Conservation (phyloP, 2,113 vertebrate species). For the Thunnus thynnus region DNA sequence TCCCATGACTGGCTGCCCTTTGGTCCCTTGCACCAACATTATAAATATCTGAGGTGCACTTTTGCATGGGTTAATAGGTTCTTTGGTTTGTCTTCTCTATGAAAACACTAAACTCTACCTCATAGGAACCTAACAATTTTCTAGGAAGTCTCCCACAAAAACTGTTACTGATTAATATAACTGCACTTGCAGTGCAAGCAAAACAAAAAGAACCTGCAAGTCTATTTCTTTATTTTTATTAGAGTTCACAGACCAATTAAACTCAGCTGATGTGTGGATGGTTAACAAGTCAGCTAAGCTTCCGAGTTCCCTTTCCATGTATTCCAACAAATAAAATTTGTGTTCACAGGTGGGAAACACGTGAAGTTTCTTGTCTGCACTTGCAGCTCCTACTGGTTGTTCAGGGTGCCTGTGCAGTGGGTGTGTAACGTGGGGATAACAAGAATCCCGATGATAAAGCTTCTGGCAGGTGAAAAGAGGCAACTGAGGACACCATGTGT, state of each 20-base stretch:
- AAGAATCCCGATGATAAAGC: no score
- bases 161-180: neutral
- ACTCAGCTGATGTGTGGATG: neutral
- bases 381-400: no score
- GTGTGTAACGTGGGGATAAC: no score
- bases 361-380: neutral
- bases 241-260: conserved; percentile 6
- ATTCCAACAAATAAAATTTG: neutral
- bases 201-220: neutral
- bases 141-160: neutral
- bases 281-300: neutral
- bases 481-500: no score
- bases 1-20: conserved; percentile 9
- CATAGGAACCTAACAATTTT: neutral
- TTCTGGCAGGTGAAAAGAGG: no score
- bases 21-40: neutral
- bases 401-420: no score
- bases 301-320: neutral
- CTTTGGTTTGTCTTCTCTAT: conserved; percentile 2
- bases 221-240: neutral
- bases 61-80: conserved; percentile 14
- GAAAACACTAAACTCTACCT: conserved; percentile 4
- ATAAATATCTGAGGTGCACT: conserved; percentile 1
- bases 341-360: neutral
- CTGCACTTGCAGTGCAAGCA: neutral